Percentiles rank a stretch among this genome's conserved stretches.
Conservation (phyloP, 1,140 invertebrate species). For the Cyrtorhinus lividipennis region DNA sequence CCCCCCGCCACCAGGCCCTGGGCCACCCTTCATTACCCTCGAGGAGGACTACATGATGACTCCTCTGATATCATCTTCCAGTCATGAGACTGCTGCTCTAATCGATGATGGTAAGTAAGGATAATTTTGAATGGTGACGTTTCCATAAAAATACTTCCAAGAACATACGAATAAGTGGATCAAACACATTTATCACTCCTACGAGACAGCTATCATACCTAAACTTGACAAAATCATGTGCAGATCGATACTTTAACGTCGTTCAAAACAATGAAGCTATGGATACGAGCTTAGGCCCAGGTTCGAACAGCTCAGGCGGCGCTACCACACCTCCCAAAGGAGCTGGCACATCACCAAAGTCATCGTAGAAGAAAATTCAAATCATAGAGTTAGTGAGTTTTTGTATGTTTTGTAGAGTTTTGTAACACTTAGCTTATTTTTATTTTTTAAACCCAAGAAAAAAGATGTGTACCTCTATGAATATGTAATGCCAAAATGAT, state of each 20-base stretch:
- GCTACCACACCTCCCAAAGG: slow-evolving; percentile 24
- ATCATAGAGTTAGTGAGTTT: background rate
- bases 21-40: slow-evolving; percentile 62
- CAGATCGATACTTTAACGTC: slow-evolving; percentile 29
- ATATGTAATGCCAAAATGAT: too few species aligned
- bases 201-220: background rate
- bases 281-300: slow-evolving; percentile 25
- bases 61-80: slow-evolving; percentile 42
- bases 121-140: too few species aligned
- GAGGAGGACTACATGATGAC: slow-evolving; percentile 90
- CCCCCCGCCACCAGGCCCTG: slow-evolving; percentile 21
- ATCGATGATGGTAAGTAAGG: slow-evolving; percentile 29
- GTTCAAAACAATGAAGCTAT: slow-evolving; percentile 27
- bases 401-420: slow-evolving; percentile 11
- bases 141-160: too few species aligned
- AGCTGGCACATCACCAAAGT: slow-evolving; percentile 17
- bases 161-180: background rate
- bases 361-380: slow-evolving; percentile 19
- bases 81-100: slow-evolving; percentile 24
- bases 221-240: background rate
- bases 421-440: background rate
- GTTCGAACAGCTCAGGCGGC: slow-evolving; percentile 24
- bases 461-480: too few species aligned
- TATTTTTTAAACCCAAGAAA: background rate
- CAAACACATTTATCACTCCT: background rate